phyloP scores from a whole-genome alignment of 2,888 invertebrate genomes.

The Julus scanicus region DNA sequence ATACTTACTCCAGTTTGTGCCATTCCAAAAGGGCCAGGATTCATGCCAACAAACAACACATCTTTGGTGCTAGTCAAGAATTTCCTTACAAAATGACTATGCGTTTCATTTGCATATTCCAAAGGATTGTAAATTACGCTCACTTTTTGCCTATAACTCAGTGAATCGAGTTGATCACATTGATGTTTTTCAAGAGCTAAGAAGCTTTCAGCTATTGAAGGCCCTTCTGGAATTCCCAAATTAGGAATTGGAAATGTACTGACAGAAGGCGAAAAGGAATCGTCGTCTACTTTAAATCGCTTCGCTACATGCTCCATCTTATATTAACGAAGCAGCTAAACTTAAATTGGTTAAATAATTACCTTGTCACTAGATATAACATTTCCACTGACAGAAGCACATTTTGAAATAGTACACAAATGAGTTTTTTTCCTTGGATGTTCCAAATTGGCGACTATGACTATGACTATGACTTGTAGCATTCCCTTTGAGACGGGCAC shows the following conservation, averaged over 20 bases:
- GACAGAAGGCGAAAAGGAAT: neutral
- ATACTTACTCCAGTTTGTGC: slow-evolving; percentile 85
- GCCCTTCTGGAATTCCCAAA: neutral
- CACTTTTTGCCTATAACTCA: slow-evolving; percentile 71
- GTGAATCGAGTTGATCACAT: neutral
- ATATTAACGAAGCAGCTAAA: neutral
- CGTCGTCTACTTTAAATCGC: slow-evolving; percentile 13
- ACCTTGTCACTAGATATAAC: neutral
- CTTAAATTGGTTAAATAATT: neutral
- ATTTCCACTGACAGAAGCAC: neutral
- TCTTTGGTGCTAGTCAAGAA: slow-evolving; percentile 74
- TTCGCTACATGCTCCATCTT: slow-evolving; percentile 20
- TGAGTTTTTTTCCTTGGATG: neutral
- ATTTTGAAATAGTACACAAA: neutral
- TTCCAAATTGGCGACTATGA: neutral
- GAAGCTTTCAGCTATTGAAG: slow-evolving; percentile 26
- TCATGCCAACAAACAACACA: slow-evolving; percentile 90
- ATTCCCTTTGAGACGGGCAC: no score
- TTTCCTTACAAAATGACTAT: slow-evolving; percentile 79
- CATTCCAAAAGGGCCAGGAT: slow-evolving; percentile 98
- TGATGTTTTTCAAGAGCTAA: neutral
- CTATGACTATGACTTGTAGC: no score
- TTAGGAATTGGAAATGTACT: neutral
- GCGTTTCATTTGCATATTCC: slow-evolving; percentile 83
- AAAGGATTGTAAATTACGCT: slow-evolving; percentile 85